Base-by-base conservation (phyloP, 1,140 invertebrate genomes). In the Lordiphosa mommai region DNA sequence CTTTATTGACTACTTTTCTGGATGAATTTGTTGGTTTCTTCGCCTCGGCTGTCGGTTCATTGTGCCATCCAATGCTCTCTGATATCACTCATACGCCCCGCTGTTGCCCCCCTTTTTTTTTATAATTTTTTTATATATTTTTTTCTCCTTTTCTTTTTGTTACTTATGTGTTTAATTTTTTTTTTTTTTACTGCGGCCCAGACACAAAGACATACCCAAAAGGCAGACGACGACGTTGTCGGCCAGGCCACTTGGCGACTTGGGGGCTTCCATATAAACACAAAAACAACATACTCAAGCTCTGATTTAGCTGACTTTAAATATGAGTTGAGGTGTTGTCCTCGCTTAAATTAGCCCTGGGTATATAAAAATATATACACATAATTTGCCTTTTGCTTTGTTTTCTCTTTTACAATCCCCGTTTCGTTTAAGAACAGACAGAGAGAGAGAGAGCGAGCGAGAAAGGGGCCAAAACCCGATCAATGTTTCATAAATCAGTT, bases 291-390 rank as follows among this genome's bases (percentile, higher is more conserved):
- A 51, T 46, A 48, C 29, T 33, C 57, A 59, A 33, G 51, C 51
- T 61, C 68, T 86, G 80, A 86, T 86, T 86, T 86, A 86, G 80
- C 74, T 67, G 76, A 63, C 67, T 80, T 86, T 86, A 82, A 76
- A 86, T 86, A 72, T 86, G 84, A 86, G 82, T 76, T 86, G 82
- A 86, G 80, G 80, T 86, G 80, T 86, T 82, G 80, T 86, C 80
- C 80, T 86, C 80, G 82, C 80, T 86, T 86, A 86, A 86, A 86
- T 86, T 86, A 86, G 80, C 82, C 41, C 14, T 33, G 33, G 13
- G n/a, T 34, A 2, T n/a, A 30, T 36, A 10, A 1, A 2, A 17
- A 29, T 6, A 14, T 29, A 61, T 23, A 63, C 53, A 65, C 55
- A 64, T 53, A 64, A 65, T 64, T 64, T 55, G 61, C 59, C 41